These are phyloP conservation scores for Musca vetustissima DNA, from an alignment of 1,140 invertebrate species.

Conservation along the genomic window DNA sequence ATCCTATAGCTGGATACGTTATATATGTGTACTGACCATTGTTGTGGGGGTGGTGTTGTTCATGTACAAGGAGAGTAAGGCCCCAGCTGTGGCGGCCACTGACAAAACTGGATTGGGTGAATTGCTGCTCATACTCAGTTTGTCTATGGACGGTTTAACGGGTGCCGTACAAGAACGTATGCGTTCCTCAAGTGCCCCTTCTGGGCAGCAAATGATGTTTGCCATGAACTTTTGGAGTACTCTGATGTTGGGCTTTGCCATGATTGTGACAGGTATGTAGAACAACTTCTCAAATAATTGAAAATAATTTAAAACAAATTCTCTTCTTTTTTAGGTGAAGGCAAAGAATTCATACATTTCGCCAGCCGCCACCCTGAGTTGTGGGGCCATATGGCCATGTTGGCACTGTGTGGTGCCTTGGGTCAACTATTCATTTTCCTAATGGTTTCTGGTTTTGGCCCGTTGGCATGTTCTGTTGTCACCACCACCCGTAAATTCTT, in stretches of 20 bases:
- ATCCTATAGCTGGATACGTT: constrained; percentile 80
- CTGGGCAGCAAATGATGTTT: constrained; percentile 93
- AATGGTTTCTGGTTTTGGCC: constrained; percentile 87
- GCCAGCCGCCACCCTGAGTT: constrained; percentile 78
- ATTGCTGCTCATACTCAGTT: constrained; percentile 80
- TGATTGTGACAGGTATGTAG: constrained; percentile 68
- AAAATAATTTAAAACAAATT: neutral
- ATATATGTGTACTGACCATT: constrained; percentile 90
- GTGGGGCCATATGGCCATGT: constrained; percentile 71
- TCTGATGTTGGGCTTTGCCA: constrained; percentile 63
- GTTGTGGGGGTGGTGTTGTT: constrained; percentile 90
- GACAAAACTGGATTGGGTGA: constrained; percentile 77
- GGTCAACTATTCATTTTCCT: constrained; percentile 97
- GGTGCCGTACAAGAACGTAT: constrained; percentile 83
- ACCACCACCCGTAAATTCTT: constrained; percentile 99
- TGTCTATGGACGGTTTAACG: constrained; percentile 93
- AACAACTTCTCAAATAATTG: no score
- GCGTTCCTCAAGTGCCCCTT: constrained; percentile 79
- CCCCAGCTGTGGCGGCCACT: constrained; percentile 43
- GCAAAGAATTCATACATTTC: constrained; percentile 78
- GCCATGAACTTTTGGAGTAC: constrained; percentile 87
- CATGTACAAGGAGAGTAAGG: constrained; percentile 77
- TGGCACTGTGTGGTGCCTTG: constrained; percentile 82
- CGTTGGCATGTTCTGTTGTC: constrained; percentile 92
- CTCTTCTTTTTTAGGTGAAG: constrained; percentile 64